These are phyloP conservation scores for Drosophila rellima DNA, from an alignment of 2,888 invertebrate species.

Conservation along the genomic window DNA sequence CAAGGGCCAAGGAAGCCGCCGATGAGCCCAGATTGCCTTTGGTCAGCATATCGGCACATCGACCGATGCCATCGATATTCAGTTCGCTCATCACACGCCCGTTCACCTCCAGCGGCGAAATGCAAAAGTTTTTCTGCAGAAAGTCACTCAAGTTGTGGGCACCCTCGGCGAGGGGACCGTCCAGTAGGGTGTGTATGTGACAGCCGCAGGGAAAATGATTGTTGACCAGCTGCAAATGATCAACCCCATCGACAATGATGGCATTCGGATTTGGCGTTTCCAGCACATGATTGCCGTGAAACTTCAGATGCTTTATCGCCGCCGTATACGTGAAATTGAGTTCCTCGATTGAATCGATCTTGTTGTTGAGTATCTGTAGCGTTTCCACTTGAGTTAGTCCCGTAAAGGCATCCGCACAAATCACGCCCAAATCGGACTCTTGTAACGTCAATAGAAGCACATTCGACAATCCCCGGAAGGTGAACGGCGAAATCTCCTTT, in stretches of 20 bases:
- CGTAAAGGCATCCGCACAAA: conserved; percentile 91
- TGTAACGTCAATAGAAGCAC: conserved; percentile 92
- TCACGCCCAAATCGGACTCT: conserved; percentile 92
- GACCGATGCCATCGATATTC: conserved; percentile 89
- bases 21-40: conserved; percentile 89
- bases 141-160: conserved; percentile 88
- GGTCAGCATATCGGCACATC: conserved; percentile 90
- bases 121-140: conserved; percentile 92
- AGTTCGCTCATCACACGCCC: conserved; percentile 91
- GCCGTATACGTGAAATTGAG: conserved; percentile 90
- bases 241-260: conserved; percentile 90
- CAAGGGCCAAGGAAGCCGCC: conserved; percentile 81
- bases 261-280: conserved; percentile 90
- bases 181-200: conserved; percentile 91
- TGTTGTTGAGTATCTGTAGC: conserved; percentile 93
- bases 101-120: conserved; percentile 93
- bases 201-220: conserved; percentile 96
- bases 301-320: conserved; percentile 89
- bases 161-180: conserved; percentile 91
- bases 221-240: conserved; percentile 89
- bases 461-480: conserved; percentile 92
- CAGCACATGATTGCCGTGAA: conserved; percentile 94
- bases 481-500: conserved; percentile 89
- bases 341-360: conserved; percentile 93
- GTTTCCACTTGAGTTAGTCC: conserved; percentile 90